These are phyloP conservation scores for Naja naja DNA, from an alignment of 2,113 vertebrate genomes.

Conservation along the genomic window DNA sequence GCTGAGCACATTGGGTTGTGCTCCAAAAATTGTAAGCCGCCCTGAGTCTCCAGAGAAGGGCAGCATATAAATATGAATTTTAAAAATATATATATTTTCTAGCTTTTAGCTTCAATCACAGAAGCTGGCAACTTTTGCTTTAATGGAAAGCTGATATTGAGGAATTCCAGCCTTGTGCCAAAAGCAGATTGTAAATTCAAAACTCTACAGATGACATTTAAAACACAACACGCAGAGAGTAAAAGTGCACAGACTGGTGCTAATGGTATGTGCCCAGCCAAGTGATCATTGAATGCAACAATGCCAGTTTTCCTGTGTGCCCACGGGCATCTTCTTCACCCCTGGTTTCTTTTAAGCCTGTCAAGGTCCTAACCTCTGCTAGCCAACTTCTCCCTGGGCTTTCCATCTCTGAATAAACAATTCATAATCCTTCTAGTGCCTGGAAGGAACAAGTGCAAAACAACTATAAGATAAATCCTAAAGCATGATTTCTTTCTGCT, in stretches of 20 bases:
- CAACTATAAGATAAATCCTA: background rate
- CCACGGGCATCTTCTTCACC: background rate
- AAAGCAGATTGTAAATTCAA: background rate
- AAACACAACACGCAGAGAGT: background rate
- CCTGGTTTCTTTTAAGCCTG: background rate
- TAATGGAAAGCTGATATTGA: slow-evolving; percentile 5
- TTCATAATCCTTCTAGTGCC: background rate
- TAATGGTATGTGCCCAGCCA: background rate
- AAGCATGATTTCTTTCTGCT: background rate
- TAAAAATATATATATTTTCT: no score
- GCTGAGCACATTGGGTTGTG: no score
- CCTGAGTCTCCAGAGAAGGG: no score
- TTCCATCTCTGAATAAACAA: background rate
- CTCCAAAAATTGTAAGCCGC: no score
- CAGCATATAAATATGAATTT: no score
- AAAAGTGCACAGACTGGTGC: background rate
- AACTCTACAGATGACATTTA: background rate
- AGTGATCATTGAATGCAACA: background rate
- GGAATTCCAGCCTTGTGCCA: background rate
- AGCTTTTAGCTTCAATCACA: background rate
- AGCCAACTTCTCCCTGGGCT: background rate
- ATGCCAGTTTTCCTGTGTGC: background rate
- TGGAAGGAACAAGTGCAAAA: background rate
- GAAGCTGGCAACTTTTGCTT: slow-evolving; percentile 1
- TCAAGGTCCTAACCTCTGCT: background rate